Conservation (phyloP, 2,888 invertebrate genomes). For the Macrophya annulata region DNA sequence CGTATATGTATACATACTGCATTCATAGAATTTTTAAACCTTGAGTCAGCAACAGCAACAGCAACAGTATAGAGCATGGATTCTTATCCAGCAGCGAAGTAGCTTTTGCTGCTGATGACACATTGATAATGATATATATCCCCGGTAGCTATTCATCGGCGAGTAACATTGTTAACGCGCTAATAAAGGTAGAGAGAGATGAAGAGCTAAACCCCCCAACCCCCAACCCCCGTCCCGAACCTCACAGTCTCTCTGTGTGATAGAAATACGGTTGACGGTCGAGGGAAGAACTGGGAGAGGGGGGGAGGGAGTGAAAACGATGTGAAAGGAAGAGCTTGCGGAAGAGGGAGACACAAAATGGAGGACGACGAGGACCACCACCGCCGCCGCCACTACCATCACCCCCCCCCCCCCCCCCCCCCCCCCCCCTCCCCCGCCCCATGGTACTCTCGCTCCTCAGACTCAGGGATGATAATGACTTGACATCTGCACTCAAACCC, state of each 20-base stretch:
- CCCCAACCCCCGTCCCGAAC: too few species aligned
- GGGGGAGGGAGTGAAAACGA: background rate
- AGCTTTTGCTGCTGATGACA: slow-evolving; percentile 75
- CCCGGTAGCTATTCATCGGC: slow-evolving; percentile 73
- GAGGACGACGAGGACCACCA: slow-evolving; percentile 23
- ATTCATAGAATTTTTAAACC: slow-evolving; percentile 61
- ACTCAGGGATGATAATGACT: slow-evolving; percentile 76
- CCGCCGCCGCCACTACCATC: background rate
- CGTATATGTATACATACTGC: too few species aligned
- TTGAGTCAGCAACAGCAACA: background rate
- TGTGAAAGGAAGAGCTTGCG: slow-evolving; percentile 64
- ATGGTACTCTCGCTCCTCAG: slow-evolving; percentile 58
- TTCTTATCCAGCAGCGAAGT: slow-evolving; percentile 42
- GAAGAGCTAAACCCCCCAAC: background rate
- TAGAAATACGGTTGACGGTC: slow-evolving; percentile 42
- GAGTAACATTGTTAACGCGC: slow-evolving; percentile 78
- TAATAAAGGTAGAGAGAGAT: slow-evolving; percentile 70
- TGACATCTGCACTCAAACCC: slow-evolving; percentile 78
- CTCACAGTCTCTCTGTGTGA: background rate
- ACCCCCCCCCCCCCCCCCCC: background rate
- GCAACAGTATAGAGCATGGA: slow-evolving; percentile 58
- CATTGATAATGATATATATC: slow-evolving; percentile 76
- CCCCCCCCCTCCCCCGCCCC: background rate
- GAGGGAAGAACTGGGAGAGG: slow-evolving; percentile 58
- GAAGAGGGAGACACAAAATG: slow-evolving; percentile 59